Base-by-base conservation (phyloP, 2,888 invertebrate species). In the Smittia sp. region DNA sequence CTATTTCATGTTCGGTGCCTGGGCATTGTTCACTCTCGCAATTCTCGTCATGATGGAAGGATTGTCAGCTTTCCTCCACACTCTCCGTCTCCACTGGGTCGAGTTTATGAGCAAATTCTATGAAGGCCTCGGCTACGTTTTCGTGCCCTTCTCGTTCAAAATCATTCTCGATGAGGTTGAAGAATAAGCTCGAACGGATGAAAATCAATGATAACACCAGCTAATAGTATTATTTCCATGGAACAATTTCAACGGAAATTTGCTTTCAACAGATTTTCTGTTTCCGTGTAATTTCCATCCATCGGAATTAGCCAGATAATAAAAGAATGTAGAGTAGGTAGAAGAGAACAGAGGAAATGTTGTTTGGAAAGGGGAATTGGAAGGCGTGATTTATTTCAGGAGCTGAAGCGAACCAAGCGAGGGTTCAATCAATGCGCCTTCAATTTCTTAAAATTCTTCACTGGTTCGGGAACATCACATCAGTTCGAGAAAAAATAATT, bases 11-110 rank as follows among this genome's bases (percentile, higher is more conserved):
- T 98, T 97, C 84, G 89, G 88, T 75, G 88, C 90, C 79, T 98
- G 96, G 94, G 90, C 92, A 74, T 85, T 88, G 58, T 87, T 96
- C 77, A 96, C 97, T 0, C 85, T 97, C 73, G 91, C 92, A 78
- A 95, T 98, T 81, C 87, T 98, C 74, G 92, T 98, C 76, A 86
- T 96, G 79, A 98, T 98, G 97, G 97, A 98, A 84, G 98, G 97
- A 1, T 86, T 98, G 25, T 96, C 96, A 22, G 97, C 98, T 58
- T 98, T 98, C 86, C 85, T 98, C 76, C 98, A 98, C 82, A 96
- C 96, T 1, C 88, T 98, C 78, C 93, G 97, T 87, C 86, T 96
- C 78, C 96, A 96, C 83, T 96, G 96, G 92, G 93, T 93, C 79
- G 93, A 93, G 82, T 97, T 97, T 85, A 94, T 96, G 86, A 94